Evolutionary conservation across 1,140 invertebrate species (phyloP), one percentile per base, ranked within the genome.

Genomic region (Drosophila bifasciata): DNA sequence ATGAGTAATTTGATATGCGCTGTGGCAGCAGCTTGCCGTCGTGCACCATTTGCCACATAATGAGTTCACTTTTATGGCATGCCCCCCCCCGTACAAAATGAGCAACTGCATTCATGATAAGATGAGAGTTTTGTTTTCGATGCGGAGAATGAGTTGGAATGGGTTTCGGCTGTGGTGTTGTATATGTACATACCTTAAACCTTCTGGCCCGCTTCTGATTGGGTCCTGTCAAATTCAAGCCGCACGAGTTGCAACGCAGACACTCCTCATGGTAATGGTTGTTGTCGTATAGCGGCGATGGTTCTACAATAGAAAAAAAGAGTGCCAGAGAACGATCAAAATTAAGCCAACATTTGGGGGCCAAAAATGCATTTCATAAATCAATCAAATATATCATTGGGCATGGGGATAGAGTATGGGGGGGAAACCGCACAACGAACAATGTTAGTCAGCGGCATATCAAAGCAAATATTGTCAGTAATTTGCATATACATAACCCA

Each of bases 251-350:
- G 95, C 97, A 98, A 95, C 96, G 96, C 84, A 98, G 94, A 93
- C 97, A 98, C 95, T 98, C 97, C 93, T 98, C 97, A 94, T 98
- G 97, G 92, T 98, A 98, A 91, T 97, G 96, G 92, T 97, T 97
- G 94, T 97, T 97, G 94, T 97, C 96, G 92, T 97, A 97, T 79
- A 97, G 92, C 66, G 96, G 96, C 39, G 96, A 97, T 64, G 96
- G 96, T 92, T 97, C 96, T 98, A 93, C 17, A 94, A 95, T 28
- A 88, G 56, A 74, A 51, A 59, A 55, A 45, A 44, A n/a, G n/a
- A n/a, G n/a, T 21, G 17, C 13, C 21, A 52, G 5, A 40, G 9
- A 28, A 28, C 25, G 44, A 36, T 36, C 32, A 36, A 13, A 36
- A 36, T 3, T 9, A 28, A 28, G 8, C 8, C 8, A 8, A 28